Evolutionary conservation across 1,140 invertebrate genomes (phyloP).

Genomic region (Saccostrea echinata): DNA sequence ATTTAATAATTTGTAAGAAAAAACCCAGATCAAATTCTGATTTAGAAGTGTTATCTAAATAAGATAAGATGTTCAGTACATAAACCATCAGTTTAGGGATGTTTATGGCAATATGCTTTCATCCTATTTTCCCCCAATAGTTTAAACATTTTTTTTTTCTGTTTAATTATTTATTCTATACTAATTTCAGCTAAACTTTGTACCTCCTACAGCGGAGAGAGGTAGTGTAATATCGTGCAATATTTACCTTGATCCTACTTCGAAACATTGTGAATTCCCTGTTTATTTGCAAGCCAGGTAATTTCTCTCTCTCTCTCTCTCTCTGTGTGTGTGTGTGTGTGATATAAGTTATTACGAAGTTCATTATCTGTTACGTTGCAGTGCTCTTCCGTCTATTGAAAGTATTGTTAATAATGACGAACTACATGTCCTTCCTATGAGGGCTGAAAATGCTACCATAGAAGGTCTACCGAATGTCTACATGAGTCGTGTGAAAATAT

Average conservation of each 20-base stretch:
- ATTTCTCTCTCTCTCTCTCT: background rate
- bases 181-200: background rate
- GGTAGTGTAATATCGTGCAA: background rate
- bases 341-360: no score
- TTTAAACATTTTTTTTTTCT: no score
- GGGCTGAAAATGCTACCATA: background rate
- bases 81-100: no score
- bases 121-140: no score
- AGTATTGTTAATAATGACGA: background rate
- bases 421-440: background rate
- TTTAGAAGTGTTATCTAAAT: no score
- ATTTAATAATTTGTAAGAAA: no score
- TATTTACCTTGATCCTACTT: background rate
- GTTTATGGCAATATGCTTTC: no score
- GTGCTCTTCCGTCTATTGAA: background rate
- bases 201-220: background rate
- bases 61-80: no score
- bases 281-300: constrained; percentile 16
- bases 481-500: background rate
- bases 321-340: no score
- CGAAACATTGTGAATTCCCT: background rate
- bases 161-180: no score
- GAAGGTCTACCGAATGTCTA: background rate
- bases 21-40: no score
- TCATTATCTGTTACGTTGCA: background rate